Base-by-base conservation (phyloP, 2,113 vertebrate genomes). In the Potamarius usumacintae region DNA sequence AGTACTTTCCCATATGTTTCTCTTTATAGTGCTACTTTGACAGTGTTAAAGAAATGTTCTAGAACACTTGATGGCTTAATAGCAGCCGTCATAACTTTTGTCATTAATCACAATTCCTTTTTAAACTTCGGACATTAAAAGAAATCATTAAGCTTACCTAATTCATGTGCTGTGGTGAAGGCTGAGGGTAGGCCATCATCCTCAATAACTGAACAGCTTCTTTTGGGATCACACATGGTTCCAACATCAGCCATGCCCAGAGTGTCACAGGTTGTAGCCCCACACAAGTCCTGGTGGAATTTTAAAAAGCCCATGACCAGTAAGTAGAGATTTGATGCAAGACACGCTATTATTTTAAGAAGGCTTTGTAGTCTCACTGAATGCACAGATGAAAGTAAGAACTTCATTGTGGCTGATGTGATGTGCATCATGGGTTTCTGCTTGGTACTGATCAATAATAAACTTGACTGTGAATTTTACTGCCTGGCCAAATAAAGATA, bases 241-340 rank as follows among this genome's bases (percentile, higher is more conserved):
- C 98, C 98, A 82, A 99, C 98, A 0, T 99, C 98, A 0, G 98
- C 98, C 98, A 99, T 99, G 8, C 98, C 98, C 89, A 99, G 88
- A 0, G 98, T 99, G 94, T 99, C 98, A 12, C 98, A 99, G 69
- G 98, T 99, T 82, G 97, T 98, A 76, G 98, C 96, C 15, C 98
- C 98, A 8, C 98, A 99, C 85, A 99, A 94, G 90, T 99, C 98
- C 98, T 98, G 92, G n/a, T 4, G 57, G 85, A 91, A 79, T 57
- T 42, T 72, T 84, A 85, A 87, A 74, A 72, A 81, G 60, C 20
- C 50, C 18, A 69, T 50, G 10, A 65, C 15, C 53, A 72, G 65
- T 63, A 48, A 53, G 30, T 67, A 71, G 17, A 76, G 30, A 84
- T 85, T 27, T 50, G n/a, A 85, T 76, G 50, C 15, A 1, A 58